Percentiles rank a stretch among this genome's conserved stretches.
These are phyloP conservation scores for Dorcus parallelipipedus DNA, from an alignment of 2,888 invertebrate species.

Conservation along the genomic window DNA sequence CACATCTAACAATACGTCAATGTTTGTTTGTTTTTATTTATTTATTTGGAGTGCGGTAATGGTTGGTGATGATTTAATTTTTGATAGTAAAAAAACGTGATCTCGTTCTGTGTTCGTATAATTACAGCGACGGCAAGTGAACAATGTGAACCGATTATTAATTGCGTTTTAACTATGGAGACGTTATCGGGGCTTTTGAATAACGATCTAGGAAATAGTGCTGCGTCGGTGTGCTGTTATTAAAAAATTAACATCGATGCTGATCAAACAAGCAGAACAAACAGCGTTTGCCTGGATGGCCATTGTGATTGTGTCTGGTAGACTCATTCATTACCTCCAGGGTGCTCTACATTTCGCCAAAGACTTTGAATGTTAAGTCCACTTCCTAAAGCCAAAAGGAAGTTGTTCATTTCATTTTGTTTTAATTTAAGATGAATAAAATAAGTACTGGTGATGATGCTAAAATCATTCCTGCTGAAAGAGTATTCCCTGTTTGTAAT, in stretches of 20 bases:
- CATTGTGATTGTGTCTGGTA: too few species aligned
- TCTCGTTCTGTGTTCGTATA: conserved; percentile 20
- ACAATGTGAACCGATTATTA: conserved; percentile 20
- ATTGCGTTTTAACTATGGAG: conserved; percentile 24
- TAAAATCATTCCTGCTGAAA: too few species aligned
- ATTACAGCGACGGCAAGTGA: conserved; percentile 13
- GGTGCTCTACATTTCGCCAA: too few species aligned
- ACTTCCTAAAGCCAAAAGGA: too few species aligned
- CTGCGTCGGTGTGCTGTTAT: conserved; percentile 21
- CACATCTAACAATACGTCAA: too few species aligned
- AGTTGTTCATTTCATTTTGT: too few species aligned
- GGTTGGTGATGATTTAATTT: conserved; percentile 32
- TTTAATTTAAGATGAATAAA: too few species aligned
- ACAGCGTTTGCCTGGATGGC: not conserved
- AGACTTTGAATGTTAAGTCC: too few species aligned
- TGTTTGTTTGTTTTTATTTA: too few species aligned
- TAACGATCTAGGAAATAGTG: conserved; percentile 23
- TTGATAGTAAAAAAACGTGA: conserved; percentile 35
- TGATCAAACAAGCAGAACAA: conserved; percentile 12
- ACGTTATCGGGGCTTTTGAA: conserved; percentile 24
- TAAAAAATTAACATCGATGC: conserved; percentile 14
- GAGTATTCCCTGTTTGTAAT: too few species aligned
- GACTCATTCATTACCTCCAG: too few species aligned
- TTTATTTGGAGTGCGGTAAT: not conserved
- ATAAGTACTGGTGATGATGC: too few species aligned